A percentile compares a stretch with the other conserved stretches of the same genome.
Evolutionary conservation across 2,888 invertebrate genomes (phyloP).

Genomic region (Pollenia angustigena): DNA sequence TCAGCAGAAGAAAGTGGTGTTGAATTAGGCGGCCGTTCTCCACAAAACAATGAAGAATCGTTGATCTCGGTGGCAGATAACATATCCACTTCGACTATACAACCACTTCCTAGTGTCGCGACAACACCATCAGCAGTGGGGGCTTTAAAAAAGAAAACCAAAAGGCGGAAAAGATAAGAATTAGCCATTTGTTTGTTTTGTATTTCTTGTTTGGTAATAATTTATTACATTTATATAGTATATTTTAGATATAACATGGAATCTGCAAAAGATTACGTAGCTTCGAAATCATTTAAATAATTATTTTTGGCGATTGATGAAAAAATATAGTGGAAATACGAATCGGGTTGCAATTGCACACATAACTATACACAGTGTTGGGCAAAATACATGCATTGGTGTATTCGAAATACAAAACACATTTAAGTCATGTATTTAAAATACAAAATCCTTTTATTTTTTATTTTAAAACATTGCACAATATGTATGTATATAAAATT

Average conservation of each 20-base stretch:
- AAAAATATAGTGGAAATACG: too few species aligned
- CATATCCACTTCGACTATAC: conserved; percentile 36
- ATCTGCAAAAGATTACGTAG: conserved; percentile 38
- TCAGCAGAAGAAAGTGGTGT: conserved; percentile 82
- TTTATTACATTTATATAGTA: conserved; percentile 82
- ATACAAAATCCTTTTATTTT: too few species aligned
- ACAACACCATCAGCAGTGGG: conserved; percentile 72
- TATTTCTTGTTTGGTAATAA: conserved; percentile 82
- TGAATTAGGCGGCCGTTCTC: conserved; percentile 74
- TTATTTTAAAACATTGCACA: too few species aligned
- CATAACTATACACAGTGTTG: too few species aligned
- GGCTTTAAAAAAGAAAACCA: conserved; percentile 84
- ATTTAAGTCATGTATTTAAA: too few species aligned
- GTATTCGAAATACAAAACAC: too few species aligned
- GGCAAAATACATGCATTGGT: too few species aligned
- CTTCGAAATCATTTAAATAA: conserved; percentile 31
- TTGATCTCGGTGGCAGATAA: conserved; percentile 61
- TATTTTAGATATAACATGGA: conserved; percentile 71
- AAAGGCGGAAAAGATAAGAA: conserved; percentile 84
- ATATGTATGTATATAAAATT: too few species aligned
- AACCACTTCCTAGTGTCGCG: conserved; percentile 58
- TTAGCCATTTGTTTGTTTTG: conserved; percentile 84
- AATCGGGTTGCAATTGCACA: too few species aligned
- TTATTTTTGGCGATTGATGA: conserved; percentile 9
- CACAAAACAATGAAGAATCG: conserved; percentile 49